Base-by-base conservation (phyloP, 2,797 vertebrate species). In the Garrulus glandarius region DNA sequence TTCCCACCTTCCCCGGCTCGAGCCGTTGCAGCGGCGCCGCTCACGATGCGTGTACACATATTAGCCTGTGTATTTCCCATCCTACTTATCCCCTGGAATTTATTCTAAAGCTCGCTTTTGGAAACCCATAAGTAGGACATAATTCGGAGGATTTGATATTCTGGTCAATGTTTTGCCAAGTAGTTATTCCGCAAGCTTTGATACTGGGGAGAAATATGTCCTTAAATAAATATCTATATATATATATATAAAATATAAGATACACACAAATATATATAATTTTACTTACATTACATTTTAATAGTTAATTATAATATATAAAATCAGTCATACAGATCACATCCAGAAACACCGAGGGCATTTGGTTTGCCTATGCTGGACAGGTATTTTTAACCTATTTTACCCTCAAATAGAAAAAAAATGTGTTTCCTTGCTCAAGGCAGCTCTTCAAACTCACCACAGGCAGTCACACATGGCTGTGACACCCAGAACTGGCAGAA, bases 71-170 rank as follows among this genome's bases (percentile, higher is more conserved):
- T 37, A n/a, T 84, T 65, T 52, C 89, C 96, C 80, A 65, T 83
- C 80, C 93, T 95, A 85, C 93, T 97, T 97, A 98, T 98, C 98
- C 97, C 83, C 2, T 0, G 97, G 97, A 98, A 98, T 98, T 97
- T 97, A 97, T 91, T 97, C 93, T 96, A 97, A 98, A 98, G 97
- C 96, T 84, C 1, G 24, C 97, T 97, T 98, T 97, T 96, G 97
- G 97, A 98, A 97, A 97, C 92, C 92, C 96, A 59, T 98, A 97
- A 98, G 97, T 96, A 98, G 92, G 87, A 46, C 92, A 88, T 96
- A 97, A 97, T 97, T 98, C 44, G 1, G 82, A 93, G 96, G 97
- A 97, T 98, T 97, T 98, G 77, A 68, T 96, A 89, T 97, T 96
- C 97, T 70, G 94, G 90, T 96, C 96, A 92, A 94, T 95, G 92